Evolutionary conservation across 2,113 vertebrate genomes (phyloP).

Genomic region (Zosterops japonicus): DNA sequence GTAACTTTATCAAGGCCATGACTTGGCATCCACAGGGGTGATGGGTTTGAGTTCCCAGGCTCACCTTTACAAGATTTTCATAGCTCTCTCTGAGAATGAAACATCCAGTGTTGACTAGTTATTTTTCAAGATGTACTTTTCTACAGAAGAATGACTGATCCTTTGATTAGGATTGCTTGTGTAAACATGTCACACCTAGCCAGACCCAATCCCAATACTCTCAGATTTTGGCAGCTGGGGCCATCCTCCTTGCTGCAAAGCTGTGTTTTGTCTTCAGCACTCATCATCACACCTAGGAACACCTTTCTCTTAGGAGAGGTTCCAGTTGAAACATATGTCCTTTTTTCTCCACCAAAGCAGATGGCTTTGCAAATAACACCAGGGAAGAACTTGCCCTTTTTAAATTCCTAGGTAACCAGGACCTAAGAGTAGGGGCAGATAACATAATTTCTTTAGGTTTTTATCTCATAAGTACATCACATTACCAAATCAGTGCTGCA

Average conservation of each 20-base stretch:
- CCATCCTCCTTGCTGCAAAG: fast-evolving
- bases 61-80: background rate
- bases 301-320: background rate
- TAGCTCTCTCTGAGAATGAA: background rate
- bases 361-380: background rate
- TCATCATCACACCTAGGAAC: fast-evolving
- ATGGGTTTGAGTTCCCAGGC: background rate
- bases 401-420: background rate
- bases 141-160: background rate
- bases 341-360: background rate
- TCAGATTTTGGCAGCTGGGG: background rate
- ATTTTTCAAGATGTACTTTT: background rate
- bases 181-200: fast-evolving
- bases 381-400: background rate
- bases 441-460: background rate
- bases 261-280: background rate
- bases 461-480: background rate
- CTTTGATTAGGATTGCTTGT: background rate
- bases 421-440: background rate
- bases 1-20: background rate
- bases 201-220: fast-evolving
- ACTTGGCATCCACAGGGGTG: background rate
- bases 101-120: fast-evolving
- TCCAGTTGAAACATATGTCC: background rate
- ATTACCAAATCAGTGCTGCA: background rate